Evolutionary conservation across 2,888 invertebrate genomes (phyloP).

Genomic region (Luperina testacea): DNA sequence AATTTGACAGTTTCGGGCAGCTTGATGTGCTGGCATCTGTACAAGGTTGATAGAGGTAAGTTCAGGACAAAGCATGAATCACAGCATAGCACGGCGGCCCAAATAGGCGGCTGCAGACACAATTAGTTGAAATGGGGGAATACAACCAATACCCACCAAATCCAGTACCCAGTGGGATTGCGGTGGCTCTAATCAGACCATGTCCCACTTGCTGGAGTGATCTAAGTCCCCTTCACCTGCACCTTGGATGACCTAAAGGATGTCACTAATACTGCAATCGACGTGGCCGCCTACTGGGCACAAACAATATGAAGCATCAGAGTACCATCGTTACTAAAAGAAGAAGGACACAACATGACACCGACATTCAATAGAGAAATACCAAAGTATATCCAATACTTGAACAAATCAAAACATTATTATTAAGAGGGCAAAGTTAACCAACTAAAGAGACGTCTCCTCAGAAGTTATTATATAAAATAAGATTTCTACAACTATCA

Average conservation of each 20-base stretch:
- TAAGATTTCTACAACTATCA: background rate
- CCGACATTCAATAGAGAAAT: background rate
- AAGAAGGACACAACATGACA: background rate
- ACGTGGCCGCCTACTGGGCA: background rate
- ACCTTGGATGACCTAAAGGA: background rate
- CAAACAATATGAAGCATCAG: background rate
- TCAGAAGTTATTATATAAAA: slow-evolving; percentile 3
- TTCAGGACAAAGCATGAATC: background rate
- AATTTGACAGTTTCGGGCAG: too few species aligned
- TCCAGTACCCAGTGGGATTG: too few species aligned
- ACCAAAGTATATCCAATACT: background rate
- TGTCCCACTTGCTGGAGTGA: background rate
- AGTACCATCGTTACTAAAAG: background rate
- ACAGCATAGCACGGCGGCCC: too few species aligned
- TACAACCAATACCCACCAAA: too few species aligned
- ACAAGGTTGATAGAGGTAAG: too few species aligned
- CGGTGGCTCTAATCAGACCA: too few species aligned
- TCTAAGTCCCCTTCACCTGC: background rate
- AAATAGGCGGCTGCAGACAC: too few species aligned
- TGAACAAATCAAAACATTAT: slow-evolving; percentile 2
- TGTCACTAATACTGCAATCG: background rate
- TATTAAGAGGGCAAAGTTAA: background rate
- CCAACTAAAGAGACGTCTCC: background rate
- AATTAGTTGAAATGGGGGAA: too few species aligned
- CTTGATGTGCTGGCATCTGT: too few species aligned